Evolutionary conservation across 2,113 vertebrate species (phyloP), one percentile per base, ranked within the genome.

Genomic region (Canis aureus): DNA sequence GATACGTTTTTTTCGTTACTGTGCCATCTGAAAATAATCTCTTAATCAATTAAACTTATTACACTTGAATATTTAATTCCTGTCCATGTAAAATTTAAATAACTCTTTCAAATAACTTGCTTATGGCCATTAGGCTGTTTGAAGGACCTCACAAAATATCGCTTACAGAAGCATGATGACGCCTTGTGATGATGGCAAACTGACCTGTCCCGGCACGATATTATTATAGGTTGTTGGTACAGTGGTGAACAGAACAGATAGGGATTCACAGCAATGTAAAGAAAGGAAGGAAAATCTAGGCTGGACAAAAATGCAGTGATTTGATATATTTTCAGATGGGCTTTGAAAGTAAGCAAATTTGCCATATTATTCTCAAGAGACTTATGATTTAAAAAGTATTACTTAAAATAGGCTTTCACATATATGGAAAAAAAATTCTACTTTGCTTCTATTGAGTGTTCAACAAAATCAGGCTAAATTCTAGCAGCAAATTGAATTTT

Each of bases 391-490:
- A 55, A 95, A 74, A 94, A 15, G 23, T 67, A 76, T 15, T 80
- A 62, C n/a, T 96, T 69, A 43, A 86, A 97, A 92, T 11, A 13
- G 60, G 10, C 51, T 94, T 94, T 49, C 17, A 94, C 82, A 94
- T 64, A 91, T 4, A 11, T 13, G 60, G 16, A 6, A 11, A 43
- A 85, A 55, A 91, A 51, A 91, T 60, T 38, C n/a, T 55, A 55
- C 29, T 62, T 76, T 13, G 53, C 60, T 43, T 91, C 60, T 76
- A 11, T n/a, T 86, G 49, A 93, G 29, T 86, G 25, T 57, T 97
- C 80, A 89, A 62, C 60, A 80, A 89, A 71, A 53, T 2, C 19
- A 80, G 74, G 57, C 66, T 94, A 76, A 89, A 60, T 79, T 97
- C 71, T 20, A 95, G 92, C 51, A 82, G 53, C 53, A 94, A 95